Conservation (phyloP, 30 jellyfish, hydroid and myxozoan genomes). For the Cassiopea andromeda region DNA sequence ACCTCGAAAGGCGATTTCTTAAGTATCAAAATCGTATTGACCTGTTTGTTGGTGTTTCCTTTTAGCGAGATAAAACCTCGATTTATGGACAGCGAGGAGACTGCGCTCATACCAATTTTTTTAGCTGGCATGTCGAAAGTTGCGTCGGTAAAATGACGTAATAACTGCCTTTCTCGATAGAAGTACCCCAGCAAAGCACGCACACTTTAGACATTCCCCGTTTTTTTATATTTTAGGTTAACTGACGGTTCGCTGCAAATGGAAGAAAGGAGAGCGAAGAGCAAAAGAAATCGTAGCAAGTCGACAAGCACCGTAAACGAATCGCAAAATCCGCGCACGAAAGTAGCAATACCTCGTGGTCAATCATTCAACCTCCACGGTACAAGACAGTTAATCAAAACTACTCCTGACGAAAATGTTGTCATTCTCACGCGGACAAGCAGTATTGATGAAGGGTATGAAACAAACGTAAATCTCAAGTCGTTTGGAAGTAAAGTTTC, state of each 20-base stretch:
- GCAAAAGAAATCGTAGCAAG: conserved; percentile 47
- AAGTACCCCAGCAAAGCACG: too few relatives aligned
- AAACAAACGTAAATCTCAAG: conserved; percentile 46
- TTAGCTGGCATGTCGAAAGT: too few relatives aligned
- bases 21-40: too few relatives aligned
- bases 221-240: conserved; percentile 27
- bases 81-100: too few relatives aligned
- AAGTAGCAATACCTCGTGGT: conserved; percentile 57
- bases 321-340: conserved; percentile 28
- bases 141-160: too few relatives aligned
- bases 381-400: conserved; percentile 13
- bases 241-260: neutral
- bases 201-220: too few relatives aligned
- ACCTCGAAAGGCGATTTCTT: too few relatives aligned
- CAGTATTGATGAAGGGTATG: conserved; percentile 21
- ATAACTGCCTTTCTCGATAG: too few relatives aligned
- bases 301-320: conserved; percentile 48
- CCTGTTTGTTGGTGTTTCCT: too few relatives aligned
- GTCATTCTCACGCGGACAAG: conserved; percentile 50
- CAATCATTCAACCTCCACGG: conserved; percentile 40
- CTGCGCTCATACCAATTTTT: too few relatives aligned
- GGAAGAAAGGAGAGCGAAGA: conserved; percentile 11
- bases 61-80: too few relatives aligned
- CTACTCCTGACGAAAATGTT: conserved; percentile 36
- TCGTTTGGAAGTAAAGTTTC: conserved; percentile 42